phyloP scores from a whole-genome alignment of 1,140 invertebrate species.

The Diabrotica virgifera region DNA sequence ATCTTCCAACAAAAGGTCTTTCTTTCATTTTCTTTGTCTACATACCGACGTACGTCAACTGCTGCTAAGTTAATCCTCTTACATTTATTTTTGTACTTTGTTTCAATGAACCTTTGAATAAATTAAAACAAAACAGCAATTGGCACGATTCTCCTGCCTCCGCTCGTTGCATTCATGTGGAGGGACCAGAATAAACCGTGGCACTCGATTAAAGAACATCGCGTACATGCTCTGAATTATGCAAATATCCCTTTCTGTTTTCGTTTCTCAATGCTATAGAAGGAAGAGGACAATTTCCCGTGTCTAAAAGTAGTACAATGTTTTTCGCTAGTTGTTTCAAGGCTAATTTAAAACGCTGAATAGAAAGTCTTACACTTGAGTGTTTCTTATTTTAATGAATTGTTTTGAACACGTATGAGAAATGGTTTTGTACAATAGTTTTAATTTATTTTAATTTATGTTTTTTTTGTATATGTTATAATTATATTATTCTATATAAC shows the following conservation, averaged over 20 bases:
- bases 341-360: no score
- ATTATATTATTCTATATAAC: no score
- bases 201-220: constrained; percentile 23
- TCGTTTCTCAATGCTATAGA: neutral
- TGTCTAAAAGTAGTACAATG: neutral
- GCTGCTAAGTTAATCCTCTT: neutral
- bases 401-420: no score
- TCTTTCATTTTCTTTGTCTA: constrained; percentile 7
- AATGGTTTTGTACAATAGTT: no score
- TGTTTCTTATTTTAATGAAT: no score
- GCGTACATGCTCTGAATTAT: constrained; percentile 26
- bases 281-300: neutral
- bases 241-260: constrained; percentile 19
- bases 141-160: constrained; percentile 24
- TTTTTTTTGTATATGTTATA: no score
- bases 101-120: constrained; percentile 31
- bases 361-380: no score
- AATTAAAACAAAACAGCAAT: constrained; percentile 32
- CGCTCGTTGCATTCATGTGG: constrained; percentile 19
- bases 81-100: constrained; percentile 19
- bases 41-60: constrained; percentile 7
- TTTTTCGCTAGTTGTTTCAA: no score
- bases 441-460: no score
- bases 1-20: neutral
- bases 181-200: constrained; percentile 24